Base-by-base conservation (phyloP, 2,888 invertebrate species). In the Scaptomyza reducta region DNA sequence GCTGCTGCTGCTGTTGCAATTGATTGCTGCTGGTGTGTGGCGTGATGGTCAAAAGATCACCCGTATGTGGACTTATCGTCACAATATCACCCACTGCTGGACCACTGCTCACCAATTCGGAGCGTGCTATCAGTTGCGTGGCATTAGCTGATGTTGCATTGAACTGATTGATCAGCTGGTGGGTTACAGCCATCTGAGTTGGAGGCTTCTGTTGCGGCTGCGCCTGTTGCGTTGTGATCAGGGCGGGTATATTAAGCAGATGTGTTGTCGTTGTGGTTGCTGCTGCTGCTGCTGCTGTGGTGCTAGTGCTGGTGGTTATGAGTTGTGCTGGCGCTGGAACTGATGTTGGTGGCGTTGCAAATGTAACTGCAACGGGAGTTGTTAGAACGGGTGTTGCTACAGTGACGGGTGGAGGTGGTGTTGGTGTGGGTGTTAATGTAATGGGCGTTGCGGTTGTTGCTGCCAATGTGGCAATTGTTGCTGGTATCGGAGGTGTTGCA, bases 31-130 rank as follows among this genome's bases (percentile, higher is more conserved):
- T 64, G 29, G 87, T 71, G 38, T 86, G 82, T 31, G 79, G 78
- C 14, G 78, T 74, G 44, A 78, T 78, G 13, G 79, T 85, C 6
- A 82, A 77, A 63, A 85, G 79, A 50, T 79, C 77, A 45, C 83
- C 71, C 40, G 85, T 70, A 35, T 84, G 81, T 35, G 78, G 77
- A n/a, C 77, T 73, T 45, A 77, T 77, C 13, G 79, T 87, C 3
- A 83, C 85, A 70, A 86, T 81, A 51, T 79, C 78, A 45, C 84
- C 74, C 50, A 79, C 70, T 7, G 87, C 67, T 1, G 89, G 72
- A 5, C 81, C 87, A 3, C 74, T 50, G 50, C 68, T 33, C 44
- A 76, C 78, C 7, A 61, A 80, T 35, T 82, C 81, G 1, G 72
- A 68, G 44, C 87, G 61, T 0, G 82, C 83, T 3, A 86, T 83